Base-by-base conservation (phyloP, 1,140 invertebrate species). In the Drosophila sulfurigaster region DNA sequence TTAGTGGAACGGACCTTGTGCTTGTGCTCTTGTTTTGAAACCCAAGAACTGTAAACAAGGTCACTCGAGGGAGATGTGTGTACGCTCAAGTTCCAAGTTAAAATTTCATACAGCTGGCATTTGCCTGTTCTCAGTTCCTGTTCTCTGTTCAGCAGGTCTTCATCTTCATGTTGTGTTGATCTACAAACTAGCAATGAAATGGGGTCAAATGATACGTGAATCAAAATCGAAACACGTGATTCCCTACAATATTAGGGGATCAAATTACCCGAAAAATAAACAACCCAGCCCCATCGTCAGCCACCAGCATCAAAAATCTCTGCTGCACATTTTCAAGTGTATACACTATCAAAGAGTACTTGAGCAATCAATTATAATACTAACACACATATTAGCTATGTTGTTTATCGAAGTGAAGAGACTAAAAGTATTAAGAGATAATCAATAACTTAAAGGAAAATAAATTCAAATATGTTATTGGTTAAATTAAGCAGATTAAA, bases 201-300 rank as follows among this genome's bases (percentile, higher is more conserved):
- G 83, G 80, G 83, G 83, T 87, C 83, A 88, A 83, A 79, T 87
- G 79, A 87, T 82, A 87, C 59, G 76, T 73, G 72, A 83, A 81
- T 79, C 75, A 66, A 77, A 79, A 66, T 82, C 59, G 52, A 72
- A 73, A 74, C 79, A 82, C 79, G 83, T 87, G 82, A 87, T 88
- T 80, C 69, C 56, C 73, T n/a, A 45, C 70, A 75, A 77, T 68
- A 85, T 83, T 88, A 81, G 75, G 78, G 78, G 75, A 81, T 88
- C 85, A 89, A 72, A 63, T 88, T 89, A 65, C 78, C 38, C 43
- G 45, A 70, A 56, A 13, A 68, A 25, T 25, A 25, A 67, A 25
- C 56, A 62, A 38, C 35, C 35, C 35, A 38, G 35, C 35, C 32
- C 32, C 32, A 32, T 32, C 32, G 7, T 1, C n/a, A 65, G 41